phyloP scores from a whole-genome alignment of 1,140 invertebrate genomes.

The Antheraea mylitta region DNA sequence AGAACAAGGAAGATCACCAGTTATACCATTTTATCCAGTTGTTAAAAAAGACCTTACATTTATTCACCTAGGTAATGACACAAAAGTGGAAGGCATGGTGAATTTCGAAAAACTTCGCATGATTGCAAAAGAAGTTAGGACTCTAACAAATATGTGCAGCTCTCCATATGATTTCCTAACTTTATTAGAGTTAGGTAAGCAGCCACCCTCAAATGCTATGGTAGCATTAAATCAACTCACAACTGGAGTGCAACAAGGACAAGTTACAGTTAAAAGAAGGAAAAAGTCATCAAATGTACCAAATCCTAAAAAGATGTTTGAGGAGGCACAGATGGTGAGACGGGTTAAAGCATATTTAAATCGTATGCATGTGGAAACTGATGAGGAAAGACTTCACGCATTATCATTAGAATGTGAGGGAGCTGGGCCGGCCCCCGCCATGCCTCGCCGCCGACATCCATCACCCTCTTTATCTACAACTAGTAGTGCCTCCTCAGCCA shows the following conservation, averaged over 20 bases:
- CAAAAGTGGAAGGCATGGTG: conserved; percentile 93
- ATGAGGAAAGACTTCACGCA: conserved; percentile 93
- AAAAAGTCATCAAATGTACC: conserved; percentile 95
- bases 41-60: conserved; percentile 99
- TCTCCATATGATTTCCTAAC: conserved; percentile 93
- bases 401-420: conserved; percentile 95
- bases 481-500: conserved; percentile 92
- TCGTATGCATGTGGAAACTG: conserved; percentile 94
- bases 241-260: conserved; percentile 80
- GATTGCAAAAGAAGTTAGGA: conserved; percentile 98
- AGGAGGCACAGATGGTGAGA: conserved; percentile 98
- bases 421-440: conserved; percentile 78
- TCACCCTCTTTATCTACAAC: conserved; percentile 94
- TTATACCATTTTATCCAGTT: conserved; percentile 97
- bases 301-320: conserved; percentile 99
- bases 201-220: conserved; percentile 92
- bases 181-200: conserved; percentile 91
- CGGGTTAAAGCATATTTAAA: conserved; percentile 97
- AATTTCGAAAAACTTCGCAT: conserved; percentile 99
- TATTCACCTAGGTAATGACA: conserved; percentile 98
- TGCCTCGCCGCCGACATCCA: conserved; percentile 86
- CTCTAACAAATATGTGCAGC: conserved; percentile 97
- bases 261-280: conserved; percentile 93
- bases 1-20: conserved; percentile 94
- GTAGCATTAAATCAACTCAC: conserved; percentile 93